Percentiles rank a stretch among this genome's conserved stretches.
Conservation (phyloP, 2,113 vertebrate species). For the Hyaena hyaena region DNA sequence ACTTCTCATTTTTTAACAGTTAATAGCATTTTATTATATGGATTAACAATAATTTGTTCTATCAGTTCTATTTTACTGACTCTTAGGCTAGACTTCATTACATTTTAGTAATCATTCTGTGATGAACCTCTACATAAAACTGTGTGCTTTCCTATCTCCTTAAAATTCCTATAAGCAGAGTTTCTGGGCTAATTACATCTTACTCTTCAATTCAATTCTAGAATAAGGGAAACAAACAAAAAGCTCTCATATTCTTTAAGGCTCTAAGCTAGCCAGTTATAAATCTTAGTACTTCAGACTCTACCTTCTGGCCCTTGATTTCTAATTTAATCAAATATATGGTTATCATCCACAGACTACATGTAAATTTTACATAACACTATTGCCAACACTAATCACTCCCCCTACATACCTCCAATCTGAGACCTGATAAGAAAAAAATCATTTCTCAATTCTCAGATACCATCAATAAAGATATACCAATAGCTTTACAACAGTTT, state of each 20-base stretch:
- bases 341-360: neutral
- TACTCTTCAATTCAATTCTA: conserved; percentile 54
- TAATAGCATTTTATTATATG: conserved; percentile 30
- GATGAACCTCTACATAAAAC: neutral
- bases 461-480: neutral
- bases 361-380: conserved; percentile 27
- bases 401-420: neutral
- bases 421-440: neutral
- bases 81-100: conserved; percentile 4
- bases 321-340: conserved; percentile 34
- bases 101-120: conserved; percentile 15
- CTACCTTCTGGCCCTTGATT: neutral
- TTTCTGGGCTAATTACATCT: conserved; percentile 7
- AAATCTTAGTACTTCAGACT: conserved; percentile 17
- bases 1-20: conserved; percentile 37
- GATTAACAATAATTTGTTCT: conserved; percentile 37
- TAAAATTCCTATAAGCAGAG: conserved; percentile 36
- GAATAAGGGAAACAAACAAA: conserved; percentile 32
- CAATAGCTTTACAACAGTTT: conserved; percentile 15
- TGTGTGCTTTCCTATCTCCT: neutral
- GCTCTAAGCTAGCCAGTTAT: neutral
- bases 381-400: neutral
- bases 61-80: conserved; percentile 19
- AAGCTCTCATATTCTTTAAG: conserved; percentile 28
- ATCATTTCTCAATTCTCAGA: neutral